Evolutionary conservation across 1,140 invertebrate species (phyloP).

Genomic region (Euura saliciscinereae): DNA sequence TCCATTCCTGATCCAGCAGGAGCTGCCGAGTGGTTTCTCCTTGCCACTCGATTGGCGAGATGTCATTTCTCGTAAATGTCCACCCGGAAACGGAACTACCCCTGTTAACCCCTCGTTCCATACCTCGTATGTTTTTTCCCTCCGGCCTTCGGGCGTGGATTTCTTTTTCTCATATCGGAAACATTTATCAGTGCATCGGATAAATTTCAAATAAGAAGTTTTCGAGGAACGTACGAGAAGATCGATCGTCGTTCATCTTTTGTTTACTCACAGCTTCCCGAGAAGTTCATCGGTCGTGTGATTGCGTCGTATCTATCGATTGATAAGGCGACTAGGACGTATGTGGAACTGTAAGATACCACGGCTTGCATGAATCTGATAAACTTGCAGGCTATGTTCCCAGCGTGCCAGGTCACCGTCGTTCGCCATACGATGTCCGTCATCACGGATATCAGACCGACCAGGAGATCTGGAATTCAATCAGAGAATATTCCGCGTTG

Average conservation of each 20-base stretch:
- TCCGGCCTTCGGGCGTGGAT: no score
- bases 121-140: background rate
- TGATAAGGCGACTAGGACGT: constrained; percentile 91
- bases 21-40: background rate
- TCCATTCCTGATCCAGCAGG: background rate
- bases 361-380: constrained; percentile 84
- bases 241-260: background rate
- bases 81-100: background rate
- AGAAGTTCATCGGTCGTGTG: constrained; percentile 94
- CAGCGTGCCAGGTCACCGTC: constrained; percentile 84
- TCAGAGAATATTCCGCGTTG: constrained; percentile 11
- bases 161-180: no score
- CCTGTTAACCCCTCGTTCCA: constrained; percentile 6
- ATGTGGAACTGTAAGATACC: constrained; percentile 93
- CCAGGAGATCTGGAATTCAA: constrained; percentile 77
- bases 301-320: constrained; percentile 96
- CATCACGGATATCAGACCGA: constrained; percentile 84
- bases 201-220: background rate
- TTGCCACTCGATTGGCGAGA: background rate
- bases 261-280: constrained; percentile 84
- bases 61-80: background rate
- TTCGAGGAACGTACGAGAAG: no score
- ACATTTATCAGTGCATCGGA: no score
- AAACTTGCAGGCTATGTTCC: constrained; percentile 87
- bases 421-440: constrained; percentile 89